Conservation (phyloP, 2,113 vertebrate species). For the Cryptotis parvus region DNA sequence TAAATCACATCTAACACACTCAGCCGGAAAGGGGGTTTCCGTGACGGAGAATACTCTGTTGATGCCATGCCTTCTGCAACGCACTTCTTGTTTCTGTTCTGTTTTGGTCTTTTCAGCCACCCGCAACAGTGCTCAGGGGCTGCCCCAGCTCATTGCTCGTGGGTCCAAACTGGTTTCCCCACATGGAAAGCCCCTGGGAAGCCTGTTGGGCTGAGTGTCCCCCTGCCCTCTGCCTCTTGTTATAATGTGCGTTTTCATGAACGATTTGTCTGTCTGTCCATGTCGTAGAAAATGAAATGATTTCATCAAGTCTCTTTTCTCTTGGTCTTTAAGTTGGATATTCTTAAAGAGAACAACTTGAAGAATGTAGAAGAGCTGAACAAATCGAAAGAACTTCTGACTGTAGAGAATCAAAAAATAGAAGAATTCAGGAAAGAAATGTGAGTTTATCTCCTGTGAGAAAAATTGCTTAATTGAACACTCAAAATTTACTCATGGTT, state of each 20-base stretch:
- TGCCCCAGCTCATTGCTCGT: too few species aligned
- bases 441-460: slow-evolving; percentile 87
- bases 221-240: neutral
- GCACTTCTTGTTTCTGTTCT: too few species aligned
- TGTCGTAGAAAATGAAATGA: slow-evolving; percentile 31
- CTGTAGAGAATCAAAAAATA: slow-evolving; percentile 90
- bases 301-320: slow-evolving; percentile 66
- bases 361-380: slow-evolving; percentile 91
- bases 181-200: too few species aligned
- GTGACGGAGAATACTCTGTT: too few species aligned
- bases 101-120: too few species aligned
- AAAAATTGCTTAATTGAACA: neutral
- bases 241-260: neutral
- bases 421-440: slow-evolving; percentile 92
- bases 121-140: too few species aligned
- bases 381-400: slow-evolving; percentile 91
- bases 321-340: slow-evolving; percentile 89
- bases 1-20: too few species aligned
- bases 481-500: neutral
- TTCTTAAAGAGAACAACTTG: slow-evolving; percentile 91
- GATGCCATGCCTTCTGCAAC: too few species aligned
- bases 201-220: too few species aligned
- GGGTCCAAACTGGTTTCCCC: too few species aligned
- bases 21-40: too few species aligned
- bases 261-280: neutral